Evolutionary conservation across 2,113 vertebrate genomes (phyloP).

Genomic region (Grallaria varia): DNA sequence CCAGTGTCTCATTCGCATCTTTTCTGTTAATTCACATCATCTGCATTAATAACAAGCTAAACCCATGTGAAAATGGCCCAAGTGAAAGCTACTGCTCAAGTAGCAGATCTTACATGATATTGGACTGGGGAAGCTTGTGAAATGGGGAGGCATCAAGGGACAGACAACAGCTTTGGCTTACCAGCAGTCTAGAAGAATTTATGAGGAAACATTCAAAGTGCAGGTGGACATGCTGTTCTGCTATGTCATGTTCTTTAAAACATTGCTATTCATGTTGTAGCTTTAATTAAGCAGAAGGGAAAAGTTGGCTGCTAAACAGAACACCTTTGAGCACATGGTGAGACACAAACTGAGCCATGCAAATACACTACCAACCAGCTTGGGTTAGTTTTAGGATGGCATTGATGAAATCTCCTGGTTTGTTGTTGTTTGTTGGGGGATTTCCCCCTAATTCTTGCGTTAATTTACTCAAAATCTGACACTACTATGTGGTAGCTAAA

Average conservation of each 20-base stretch:
- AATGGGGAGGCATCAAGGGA: neutral
- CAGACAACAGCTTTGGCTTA: neutral
- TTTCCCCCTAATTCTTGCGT: neutral
- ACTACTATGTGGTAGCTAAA: neutral
- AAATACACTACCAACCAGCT: neutral
- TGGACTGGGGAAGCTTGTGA: neutral
- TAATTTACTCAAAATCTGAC: neutral
- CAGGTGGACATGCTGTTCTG: neutral
- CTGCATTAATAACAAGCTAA: neutral
- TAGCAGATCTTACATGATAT: neutral
- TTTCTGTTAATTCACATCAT: neutral
- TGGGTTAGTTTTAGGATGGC: neutral
- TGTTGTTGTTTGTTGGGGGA: neutral
- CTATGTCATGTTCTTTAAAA: neutral
- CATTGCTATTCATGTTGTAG: neutral
- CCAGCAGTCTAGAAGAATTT: neutral
- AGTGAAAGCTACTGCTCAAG: neutral
- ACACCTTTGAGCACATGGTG: neutral
- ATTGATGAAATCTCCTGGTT: neutral
- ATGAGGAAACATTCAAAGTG: neutral
- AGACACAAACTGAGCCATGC: neutral
- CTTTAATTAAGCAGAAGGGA: conserved; percentile 19
- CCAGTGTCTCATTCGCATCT: neutral
- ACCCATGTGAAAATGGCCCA: neutral
- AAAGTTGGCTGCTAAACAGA: neutral